phyloP scores from a whole-genome alignment of 2,797 vertebrate genomes.

The Poeciliopsis turneri region DNA sequence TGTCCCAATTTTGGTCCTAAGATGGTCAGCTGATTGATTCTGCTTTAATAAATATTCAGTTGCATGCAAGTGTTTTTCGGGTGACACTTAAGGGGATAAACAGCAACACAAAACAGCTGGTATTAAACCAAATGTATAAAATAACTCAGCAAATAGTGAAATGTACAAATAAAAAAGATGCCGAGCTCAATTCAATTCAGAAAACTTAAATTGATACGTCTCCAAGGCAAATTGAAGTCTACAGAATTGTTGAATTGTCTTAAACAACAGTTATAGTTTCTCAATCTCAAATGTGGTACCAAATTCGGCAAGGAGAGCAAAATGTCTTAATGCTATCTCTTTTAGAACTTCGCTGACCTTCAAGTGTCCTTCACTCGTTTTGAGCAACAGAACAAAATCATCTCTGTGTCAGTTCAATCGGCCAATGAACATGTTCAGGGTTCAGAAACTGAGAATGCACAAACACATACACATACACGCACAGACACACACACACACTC shows the following conservation, averaged over 20 bases:
- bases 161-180: not conserved
- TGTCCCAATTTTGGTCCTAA: too few relatives aligned
- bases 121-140: not conserved
- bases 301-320: not conserved
- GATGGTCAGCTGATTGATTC: not conserved
- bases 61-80: too few relatives aligned
- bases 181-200: not conserved
- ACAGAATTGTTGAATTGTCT: not conserved
- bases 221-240: too few relatives aligned
- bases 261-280: not conserved
- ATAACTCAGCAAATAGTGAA: not conserved
- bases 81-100: not conserved
- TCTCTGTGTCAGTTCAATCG: conserved; percentile 22
- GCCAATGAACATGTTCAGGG: not conserved
- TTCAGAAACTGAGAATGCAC: not conserved
- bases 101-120: not conserved
- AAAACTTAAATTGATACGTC: too few relatives aligned
- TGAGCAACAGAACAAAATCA: not conserved
- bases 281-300: not conserved
- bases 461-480: conserved; percentile 17
- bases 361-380: not conserved
- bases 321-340: not conserved
- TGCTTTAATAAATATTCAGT: too few relatives aligned
- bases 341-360: not conserved
- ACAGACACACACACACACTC: conserved; percentile 1